Conservation (phyloP, 2,888 invertebrate genomes). For the Apotomis capreana region DNA sequence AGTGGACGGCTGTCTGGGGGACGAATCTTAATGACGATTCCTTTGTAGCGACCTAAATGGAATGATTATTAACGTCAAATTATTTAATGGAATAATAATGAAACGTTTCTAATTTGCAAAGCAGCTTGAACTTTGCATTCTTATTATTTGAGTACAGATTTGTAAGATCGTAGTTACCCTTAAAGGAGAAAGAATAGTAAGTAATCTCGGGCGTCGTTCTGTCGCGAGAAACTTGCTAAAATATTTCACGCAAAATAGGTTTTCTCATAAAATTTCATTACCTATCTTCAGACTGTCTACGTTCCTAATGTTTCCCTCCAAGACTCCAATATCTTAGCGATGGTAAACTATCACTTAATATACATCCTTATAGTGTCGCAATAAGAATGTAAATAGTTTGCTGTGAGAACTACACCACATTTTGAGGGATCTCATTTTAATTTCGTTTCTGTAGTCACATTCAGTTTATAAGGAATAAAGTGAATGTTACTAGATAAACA, state of each 20-base stretch:
- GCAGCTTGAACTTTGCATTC: not conserved
- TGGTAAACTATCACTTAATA: constrained; percentile 10
- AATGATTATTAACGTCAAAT: constrained; percentile 22
- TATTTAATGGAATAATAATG: constrained; percentile 23
- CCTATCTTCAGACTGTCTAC: constrained; percentile 36
- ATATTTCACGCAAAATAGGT: constrained; percentile 40
- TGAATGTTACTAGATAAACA: too few relatives aligned
- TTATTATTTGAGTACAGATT: not conserved
- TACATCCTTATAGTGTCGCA: not conserved
- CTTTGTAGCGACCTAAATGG: constrained; percentile 14
- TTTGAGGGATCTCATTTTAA: constrained; percentile 18
- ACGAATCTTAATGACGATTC: constrained; percentile 22
- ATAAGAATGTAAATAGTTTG: constrained; percentile 11
- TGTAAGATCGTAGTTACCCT: not conserved
- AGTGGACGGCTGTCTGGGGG: constrained; percentile 27
- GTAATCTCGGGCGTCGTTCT: constrained; percentile 28
- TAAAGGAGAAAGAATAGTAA: constrained; percentile 15
- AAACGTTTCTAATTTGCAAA: not conserved
- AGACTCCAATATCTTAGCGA: constrained; percentile 12
- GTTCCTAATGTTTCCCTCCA: constrained; percentile 34
- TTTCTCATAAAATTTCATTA: constrained; percentile 41
- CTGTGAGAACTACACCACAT: not conserved
- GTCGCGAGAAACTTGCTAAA: constrained; percentile 34
- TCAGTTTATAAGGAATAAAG: not conserved
- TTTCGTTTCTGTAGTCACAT: constrained; percentile 12